Base-by-base conservation (phyloP, 2,888 invertebrate species). In the Leucophenga montana region DNA sequence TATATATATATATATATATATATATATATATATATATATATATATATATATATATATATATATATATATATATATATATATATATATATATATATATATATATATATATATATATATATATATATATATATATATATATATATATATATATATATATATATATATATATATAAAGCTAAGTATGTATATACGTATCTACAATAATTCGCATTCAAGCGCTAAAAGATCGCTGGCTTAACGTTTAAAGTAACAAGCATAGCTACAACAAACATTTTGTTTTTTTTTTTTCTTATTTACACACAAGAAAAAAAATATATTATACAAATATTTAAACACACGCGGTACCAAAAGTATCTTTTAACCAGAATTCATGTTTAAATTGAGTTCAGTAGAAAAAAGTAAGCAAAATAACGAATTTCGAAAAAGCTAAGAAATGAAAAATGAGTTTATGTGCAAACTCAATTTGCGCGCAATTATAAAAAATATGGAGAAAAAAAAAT, bases 281-380 rank as follows among this genome's bases (percentile, higher is more conserved):
- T 74, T 68, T 69, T 68, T 75, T 74, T 64, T 65, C 72, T 68
- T 80, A 78, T 82, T 83, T 81, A 73, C 70, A 66, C 61, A 72
- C 27, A 75, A 74, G 78, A 77, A 72, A 73, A 75, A 73, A 80
- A 79, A 79, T 82, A 74, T 79, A 79, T 71, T 75, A 73, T 44
- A 75, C 82, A 83, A 73, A 73, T 76, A 75, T 69, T 73, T 48
- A 56, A 67, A 57, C 61, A 67, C 71, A 73, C 70, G 73, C 75
- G 71, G 73, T 31, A 39, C 16, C 39, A 39, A 61, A 61, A 61
- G 18, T 39, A 61, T 61, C 48, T 64, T 64, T 64, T 64, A 64
- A 9, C 18, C 39, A 39, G 62, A 64, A 64, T 48, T 48, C 11
- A 5, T 44, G 22, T 64, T 64, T 62, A 39, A 61, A 39, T 61